Percentiles rank a stretch among this genome's conserved stretches.
Conservation (phyloP, 2,113 vertebrate species). For the Pardalotus punctatus region DNA sequence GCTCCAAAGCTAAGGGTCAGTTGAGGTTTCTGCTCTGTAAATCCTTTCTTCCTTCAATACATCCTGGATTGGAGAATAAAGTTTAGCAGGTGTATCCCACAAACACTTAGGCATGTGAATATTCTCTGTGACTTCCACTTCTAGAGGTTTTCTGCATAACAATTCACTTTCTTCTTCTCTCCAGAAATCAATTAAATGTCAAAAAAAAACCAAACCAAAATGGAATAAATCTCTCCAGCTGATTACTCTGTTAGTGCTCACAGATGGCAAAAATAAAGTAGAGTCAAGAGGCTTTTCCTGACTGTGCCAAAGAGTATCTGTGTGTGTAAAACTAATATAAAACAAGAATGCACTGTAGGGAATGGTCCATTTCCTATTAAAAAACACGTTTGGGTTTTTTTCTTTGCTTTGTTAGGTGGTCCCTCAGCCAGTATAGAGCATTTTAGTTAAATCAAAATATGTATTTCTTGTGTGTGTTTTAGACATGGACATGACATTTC, state of each 20-base stretch:
- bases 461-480: neutral
- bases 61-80: neutral
- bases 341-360: neutral
- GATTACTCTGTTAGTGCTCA: neutral
- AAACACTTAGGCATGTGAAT: neutral
- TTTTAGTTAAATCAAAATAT: neutral
- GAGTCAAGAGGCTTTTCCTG: neutral
- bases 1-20: neutral
- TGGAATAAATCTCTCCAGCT: neutral
- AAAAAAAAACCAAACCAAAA: neutral
- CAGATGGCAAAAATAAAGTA: neutral
- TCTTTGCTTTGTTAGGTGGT: neutral
- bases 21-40: neutral
- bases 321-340: neutral
- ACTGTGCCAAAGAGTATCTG: neutral
- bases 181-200: neutral
- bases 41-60: neutral
- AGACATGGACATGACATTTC: neutral
- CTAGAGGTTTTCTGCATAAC: neutral
- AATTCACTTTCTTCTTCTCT: neutral
- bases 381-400: rapidly evolving
- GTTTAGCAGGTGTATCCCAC: neutral
- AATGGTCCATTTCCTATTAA: neutral
- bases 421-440: neutral
- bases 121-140: neutral